Percentiles rank a stretch among this genome's conserved stretches.
Evolutionary conservation across 64 coral and sea anemone species (phyloP).

Genomic region (Porites australiensis): DNA sequence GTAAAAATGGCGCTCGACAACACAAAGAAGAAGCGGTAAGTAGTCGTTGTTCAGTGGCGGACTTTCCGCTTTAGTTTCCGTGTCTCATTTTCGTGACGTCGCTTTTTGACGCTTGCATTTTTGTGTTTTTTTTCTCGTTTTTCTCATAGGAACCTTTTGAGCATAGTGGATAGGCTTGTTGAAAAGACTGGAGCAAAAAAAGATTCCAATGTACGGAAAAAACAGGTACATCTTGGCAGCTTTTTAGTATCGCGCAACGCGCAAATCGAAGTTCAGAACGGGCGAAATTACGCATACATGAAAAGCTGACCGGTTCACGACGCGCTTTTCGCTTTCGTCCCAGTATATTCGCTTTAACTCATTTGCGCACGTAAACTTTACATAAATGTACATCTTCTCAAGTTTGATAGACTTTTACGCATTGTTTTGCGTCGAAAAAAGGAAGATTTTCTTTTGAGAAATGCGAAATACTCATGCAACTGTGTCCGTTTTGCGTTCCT

Average conservation of each 20-base stretch:
- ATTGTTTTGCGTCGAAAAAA: conserved; percentile 23
- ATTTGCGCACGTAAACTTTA: conserved; percentile 12
- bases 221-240: neutral
- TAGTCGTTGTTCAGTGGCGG: neutral
- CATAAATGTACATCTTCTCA: neutral
- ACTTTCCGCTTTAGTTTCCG: conserved; percentile 78
- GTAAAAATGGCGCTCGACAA: conserved; percentile 25
- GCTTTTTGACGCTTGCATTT: conserved; percentile 46
- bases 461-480: neutral
- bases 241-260: neutral
- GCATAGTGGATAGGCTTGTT: conserved; percentile 50
- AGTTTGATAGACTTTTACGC: neutral
- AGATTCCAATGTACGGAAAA: neutral
- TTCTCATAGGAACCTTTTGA: conserved; percentile 48
- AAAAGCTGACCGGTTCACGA: conserved; percentile 14
- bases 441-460: neutral
- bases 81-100: conserved; percentile 88
- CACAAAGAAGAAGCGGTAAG: conserved; percentile 68
- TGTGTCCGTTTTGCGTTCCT: neutral
- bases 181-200: conserved; percentile 6
- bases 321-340: conserved; percentile 17
- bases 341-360: conserved; percentile 5
- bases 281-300: neutral
- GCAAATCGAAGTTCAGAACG: neutral
- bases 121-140: conserved; percentile 38